Evolutionary conservation across 2,113 vertebrate genomes (phyloP).

Genomic region (Edolisoma coerulescens): DNA sequence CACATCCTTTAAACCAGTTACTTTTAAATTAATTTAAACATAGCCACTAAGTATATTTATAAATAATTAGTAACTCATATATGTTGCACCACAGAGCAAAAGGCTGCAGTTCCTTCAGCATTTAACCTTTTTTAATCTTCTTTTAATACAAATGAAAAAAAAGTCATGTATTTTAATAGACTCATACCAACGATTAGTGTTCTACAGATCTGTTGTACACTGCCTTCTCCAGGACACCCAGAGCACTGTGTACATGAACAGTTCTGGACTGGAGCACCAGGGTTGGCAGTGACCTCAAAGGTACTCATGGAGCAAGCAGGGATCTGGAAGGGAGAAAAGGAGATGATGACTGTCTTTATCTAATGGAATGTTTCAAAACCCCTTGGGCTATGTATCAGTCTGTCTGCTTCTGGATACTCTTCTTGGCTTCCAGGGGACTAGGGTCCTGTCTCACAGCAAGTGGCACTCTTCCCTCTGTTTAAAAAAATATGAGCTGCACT

Average conservation of each 20-base stretch:
- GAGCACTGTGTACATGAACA: neutral
- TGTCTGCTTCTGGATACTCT: neutral
- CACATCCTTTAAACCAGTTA: neutral
- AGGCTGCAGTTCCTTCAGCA: neutral
- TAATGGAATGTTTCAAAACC: neutral
- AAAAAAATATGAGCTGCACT: neutral
- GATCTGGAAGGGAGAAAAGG: neutral
- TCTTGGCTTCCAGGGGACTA: neutral
- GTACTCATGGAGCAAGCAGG: neutral
- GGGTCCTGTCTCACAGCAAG: neutral
- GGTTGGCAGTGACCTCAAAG: neutral
- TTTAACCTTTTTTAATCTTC: neutral
- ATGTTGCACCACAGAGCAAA: neutral
- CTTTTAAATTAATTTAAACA: neutral
- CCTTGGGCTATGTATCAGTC: neutral
- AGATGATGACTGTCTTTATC: neutral
- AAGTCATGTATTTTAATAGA: neutral
- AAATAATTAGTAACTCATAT: neutral
- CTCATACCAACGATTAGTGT: neutral
- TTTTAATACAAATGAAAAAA: neutral
- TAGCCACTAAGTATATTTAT: neutral
- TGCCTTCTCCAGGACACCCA: neutral
- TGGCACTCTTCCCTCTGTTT: neutral
- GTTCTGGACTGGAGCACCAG: too few relatives aligned
- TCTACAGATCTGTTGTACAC: neutral